A percentile compares a stretch with the other conserved stretches of the same genome.
phyloP scores from a whole-genome alignment of 2,888 invertebrate genomes.

The Bruchidius siliquastri region DNA sequence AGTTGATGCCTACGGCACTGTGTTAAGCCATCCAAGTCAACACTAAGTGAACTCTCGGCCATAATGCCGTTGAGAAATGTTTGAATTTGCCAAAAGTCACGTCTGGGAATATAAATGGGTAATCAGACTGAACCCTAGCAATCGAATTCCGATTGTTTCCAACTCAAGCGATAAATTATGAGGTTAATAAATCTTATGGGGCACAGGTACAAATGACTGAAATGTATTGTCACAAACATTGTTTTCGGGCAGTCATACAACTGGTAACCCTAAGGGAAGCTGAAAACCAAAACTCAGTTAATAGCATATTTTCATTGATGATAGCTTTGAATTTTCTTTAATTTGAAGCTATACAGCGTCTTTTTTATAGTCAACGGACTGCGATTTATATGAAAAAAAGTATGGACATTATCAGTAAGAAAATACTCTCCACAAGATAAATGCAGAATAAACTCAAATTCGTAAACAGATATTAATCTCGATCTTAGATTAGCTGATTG shows the following conservation, averaged over 20 bases:
- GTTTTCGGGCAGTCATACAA: background rate
- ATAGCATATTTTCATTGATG: too few relatives aligned
- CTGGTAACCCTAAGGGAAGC: too few relatives aligned
- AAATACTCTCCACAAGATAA: too few relatives aligned
- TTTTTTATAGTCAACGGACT: too few relatives aligned
- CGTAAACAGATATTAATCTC: too few relatives aligned
- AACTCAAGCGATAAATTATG: background rate
- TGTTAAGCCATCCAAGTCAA: background rate
- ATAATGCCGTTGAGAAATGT: background rate
- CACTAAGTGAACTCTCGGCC: background rate
- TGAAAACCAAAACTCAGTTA: too few relatives aligned
- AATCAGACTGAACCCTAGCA: background rate
- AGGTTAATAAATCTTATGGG: background rate
- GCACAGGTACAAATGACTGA: background rate
- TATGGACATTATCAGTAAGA: too few relatives aligned
- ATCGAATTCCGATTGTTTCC: background rate
- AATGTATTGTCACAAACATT: background rate
- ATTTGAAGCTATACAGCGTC: too few relatives aligned
- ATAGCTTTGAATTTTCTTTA: too few relatives aligned
- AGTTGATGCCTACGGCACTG: background rate
- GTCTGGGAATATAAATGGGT: background rate
- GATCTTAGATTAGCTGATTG: too few relatives aligned
- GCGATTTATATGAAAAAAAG: too few relatives aligned
- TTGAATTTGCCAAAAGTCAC: background rate
- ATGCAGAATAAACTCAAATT: too few relatives aligned